phyloP scores from a whole-genome alignment of 2,113 vertebrate genomes.

The Bos taurus region ARS-UCD2.0 NC_037330.1:85221501-85222000 shows the following conservation, averaged over 20 bases:
- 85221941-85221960: neutral
- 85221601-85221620: neutral
- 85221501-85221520: neutral
- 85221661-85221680: neutral
- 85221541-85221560: conserved; percentile 40
- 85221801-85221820: neutral
- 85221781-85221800: neutral
- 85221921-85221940: neutral
- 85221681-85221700: neutral
- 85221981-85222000: neutral
- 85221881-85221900: neutral
- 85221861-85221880: neutral
- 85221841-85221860: neutral
- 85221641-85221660: neutral
- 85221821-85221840: neutral
- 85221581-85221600: neutral
- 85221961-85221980: neutral
- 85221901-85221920: neutral
- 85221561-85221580: neutral
- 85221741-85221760: neutral
- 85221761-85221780: conserved; percentile 39
- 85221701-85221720: conserved; percentile 21
- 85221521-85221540: neutral
- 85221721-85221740: neutral
- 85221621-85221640: neutral